Evolutionary conservation across 2,113 vertebrate species (phyloP).

Genomic region (Manacus vitellinus): DNA sequence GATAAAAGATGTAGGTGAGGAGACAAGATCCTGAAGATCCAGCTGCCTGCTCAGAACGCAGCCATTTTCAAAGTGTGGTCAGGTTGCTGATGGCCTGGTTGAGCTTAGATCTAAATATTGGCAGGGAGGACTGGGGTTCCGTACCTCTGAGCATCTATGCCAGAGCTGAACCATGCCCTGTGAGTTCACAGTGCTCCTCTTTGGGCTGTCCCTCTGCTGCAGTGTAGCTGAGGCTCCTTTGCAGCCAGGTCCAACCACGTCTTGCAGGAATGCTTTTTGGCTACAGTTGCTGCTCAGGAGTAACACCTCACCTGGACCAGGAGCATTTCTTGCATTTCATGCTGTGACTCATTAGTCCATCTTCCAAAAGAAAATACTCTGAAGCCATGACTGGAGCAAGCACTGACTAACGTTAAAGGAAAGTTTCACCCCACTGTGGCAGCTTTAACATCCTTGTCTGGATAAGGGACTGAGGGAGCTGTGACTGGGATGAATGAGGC

Average conservation of each 20-base stretch:
- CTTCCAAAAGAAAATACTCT: not conserved
- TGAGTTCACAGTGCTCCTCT: fast-evolving
- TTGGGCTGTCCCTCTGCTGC: not conserved
- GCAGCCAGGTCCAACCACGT: fast-evolving
- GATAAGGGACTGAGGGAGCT: not conserved
- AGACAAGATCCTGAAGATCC: not conserved
- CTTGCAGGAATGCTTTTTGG: not conserved
- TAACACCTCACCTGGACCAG: not conserved
- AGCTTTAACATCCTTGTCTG: not conserved
- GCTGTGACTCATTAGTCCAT: not conserved
- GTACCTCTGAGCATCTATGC: not conserved
- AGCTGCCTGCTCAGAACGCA: not conserved
- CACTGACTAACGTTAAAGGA: not conserved
- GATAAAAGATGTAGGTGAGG: not conserved
- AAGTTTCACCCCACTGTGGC: fast-evolving
- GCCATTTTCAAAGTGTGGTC: fast-evolving
- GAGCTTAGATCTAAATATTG: not conserved
- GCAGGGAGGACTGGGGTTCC: not conserved
- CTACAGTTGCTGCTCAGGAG: not conserved
- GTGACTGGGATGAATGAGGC: not conserved
- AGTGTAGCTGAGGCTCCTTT: not conserved
- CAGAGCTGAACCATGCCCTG: not conserved
- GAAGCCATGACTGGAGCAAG: not conserved
- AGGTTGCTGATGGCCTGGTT: not conserved
- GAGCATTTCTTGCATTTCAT: not conserved